Percentiles rank a stretch among this genome's conserved stretches.
phyloP scores from a whole-genome alignment of 1,140 invertebrate species.

The Rhagoletis zephyria region DNA sequence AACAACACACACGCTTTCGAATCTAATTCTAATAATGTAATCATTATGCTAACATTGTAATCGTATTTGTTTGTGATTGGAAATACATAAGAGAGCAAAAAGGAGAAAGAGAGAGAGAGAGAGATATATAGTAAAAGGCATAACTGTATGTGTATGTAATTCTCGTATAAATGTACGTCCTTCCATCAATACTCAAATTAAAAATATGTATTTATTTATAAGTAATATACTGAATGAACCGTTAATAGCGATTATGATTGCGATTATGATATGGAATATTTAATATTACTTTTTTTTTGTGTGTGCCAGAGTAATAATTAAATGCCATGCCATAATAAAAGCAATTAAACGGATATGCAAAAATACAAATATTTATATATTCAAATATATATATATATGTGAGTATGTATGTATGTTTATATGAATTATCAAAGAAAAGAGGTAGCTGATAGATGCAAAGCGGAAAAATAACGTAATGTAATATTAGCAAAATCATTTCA shows the following conservation, averaged over 20 bases:
- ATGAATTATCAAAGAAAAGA: conserved; percentile 1
- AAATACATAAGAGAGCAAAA: conserved; percentile 20
- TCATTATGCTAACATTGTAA: conserved; percentile 7
- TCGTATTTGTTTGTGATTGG: not conserved
- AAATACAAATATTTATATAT: conserved; percentile 28
- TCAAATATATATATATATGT: not conserved
- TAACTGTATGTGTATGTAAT: not conserved
- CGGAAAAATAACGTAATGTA: not conserved
- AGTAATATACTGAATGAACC: conserved; percentile 44
- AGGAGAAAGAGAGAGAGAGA: conserved; percentile 3
- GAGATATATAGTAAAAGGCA: not conserved
- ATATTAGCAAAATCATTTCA: not conserved
- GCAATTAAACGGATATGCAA: conserved; percentile 26
- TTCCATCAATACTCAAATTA: conserved; percentile 20
- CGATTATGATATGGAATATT: not conserved
- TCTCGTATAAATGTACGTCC: not conserved
- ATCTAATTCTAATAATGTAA: conserved; percentile 27
- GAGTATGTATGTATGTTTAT: not conserved
- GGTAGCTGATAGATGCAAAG: conserved; percentile 23
- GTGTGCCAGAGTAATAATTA: conserved; percentile 32
- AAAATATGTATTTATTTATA: not conserved
- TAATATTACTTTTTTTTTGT: not conserved
- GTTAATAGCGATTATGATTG: conserved; percentile 2
- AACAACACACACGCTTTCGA: conserved; percentile 47
- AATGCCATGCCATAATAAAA: not conserved